Percentiles rank a stretch among this genome's conserved stretches.
Conservation (phyloP, 1,140 invertebrate species). For the Aphis gossypii region DNA sequence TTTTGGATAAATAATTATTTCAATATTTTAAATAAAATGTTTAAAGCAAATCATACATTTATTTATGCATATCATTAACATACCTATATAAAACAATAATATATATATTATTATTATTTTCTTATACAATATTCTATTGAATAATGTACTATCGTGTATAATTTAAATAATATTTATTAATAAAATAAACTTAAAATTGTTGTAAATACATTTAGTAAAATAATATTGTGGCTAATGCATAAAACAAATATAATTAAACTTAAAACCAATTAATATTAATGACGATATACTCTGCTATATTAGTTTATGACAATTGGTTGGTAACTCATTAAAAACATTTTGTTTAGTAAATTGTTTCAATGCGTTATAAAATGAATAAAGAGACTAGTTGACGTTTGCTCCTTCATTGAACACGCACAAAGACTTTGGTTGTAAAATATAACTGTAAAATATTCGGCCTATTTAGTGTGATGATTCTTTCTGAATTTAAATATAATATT, state of each 20-base stretch:
- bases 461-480: neutral
- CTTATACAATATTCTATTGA: too few species aligned
- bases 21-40: neutral
- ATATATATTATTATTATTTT: too few species aligned
- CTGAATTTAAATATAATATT: neutral
- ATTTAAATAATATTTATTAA: neutral
- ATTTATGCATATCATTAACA: neutral
- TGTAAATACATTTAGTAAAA: neutral
- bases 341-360: neutral
- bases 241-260: constrained; percentile 3
- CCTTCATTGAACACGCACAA: constrained; percentile 41
- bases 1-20: neutral
- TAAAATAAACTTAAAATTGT: neutral
- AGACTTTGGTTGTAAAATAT: constrained; percentile 5
- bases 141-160: neutral
- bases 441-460: constrained; percentile 49
- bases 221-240: neutral
- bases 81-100: neutral
- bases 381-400: constrained; percentile 41
- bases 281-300: neutral
- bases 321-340: constrained; percentile 25
- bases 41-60: neutral
- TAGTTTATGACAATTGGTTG: constrained; percentile 27
- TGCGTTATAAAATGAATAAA: constrained; percentile 43
- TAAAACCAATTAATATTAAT: constrained; percentile 14